Evolutionary conservation across 2,888 invertebrate species (phyloP).

Genomic region (Hyppa rectilinea): DNA sequence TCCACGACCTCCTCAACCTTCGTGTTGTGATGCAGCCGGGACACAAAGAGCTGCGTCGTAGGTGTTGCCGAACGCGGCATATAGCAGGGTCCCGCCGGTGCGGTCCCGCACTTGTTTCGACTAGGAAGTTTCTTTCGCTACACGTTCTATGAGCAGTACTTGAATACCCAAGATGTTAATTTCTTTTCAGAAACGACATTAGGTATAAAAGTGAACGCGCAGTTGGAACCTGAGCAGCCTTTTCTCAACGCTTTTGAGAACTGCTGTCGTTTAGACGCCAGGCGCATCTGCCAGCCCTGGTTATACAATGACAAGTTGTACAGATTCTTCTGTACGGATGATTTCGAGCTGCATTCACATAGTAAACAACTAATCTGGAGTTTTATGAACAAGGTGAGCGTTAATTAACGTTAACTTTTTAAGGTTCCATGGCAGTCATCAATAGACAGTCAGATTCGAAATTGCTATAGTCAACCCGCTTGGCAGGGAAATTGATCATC

Average conservation of each 20-base stretch:
- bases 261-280: conserved; percentile 49
- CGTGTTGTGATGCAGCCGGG: too few species aligned
- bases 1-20: too few species aligned
- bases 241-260: conserved; percentile 63
- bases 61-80: too few species aligned
- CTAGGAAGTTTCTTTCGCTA: too few species aligned
- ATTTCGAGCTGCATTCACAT: conserved; percentile 18
- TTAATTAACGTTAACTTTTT: neutral
- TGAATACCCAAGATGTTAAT: neutral
- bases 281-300: conserved; percentile 66
- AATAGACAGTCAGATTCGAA: neutral
- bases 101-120: too few species aligned
- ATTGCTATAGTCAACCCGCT: neutral
- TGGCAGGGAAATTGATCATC: too few species aligned
- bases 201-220: conserved; percentile 55
- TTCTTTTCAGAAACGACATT: conserved; percentile 63
- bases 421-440: neutral
- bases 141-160: neutral
- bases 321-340: conserved; percentile 19
- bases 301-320: conserved; percentile 64
- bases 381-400: conserved; percentile 60
- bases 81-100: too few species aligned
- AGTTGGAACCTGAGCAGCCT: conserved; percentile 53
- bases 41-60: too few species aligned
- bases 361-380: conserved; percentile 43